Evolutionary conservation across 2,113 vertebrate genomes (phyloP).

Genomic region (Lipophrys pholis): DNA sequence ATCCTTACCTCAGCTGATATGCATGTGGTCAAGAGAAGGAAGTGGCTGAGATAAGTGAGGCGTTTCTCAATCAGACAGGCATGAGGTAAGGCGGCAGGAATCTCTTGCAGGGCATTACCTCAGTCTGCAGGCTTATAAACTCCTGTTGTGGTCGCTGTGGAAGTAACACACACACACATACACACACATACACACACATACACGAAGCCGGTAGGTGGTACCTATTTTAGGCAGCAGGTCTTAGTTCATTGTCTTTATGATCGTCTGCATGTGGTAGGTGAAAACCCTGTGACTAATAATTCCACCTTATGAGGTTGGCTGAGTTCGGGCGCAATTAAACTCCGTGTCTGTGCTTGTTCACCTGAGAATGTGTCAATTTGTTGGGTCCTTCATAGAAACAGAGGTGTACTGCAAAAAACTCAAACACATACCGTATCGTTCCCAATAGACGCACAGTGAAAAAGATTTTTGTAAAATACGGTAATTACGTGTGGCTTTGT

Average conservation of each 20-base stretch:
- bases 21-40: conserved; percentile 79
- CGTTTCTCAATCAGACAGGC: conserved; percentile 65
- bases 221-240: conserved; percentile 71
- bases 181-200: neutral
- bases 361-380: conserved; percentile 29
- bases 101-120: conserved; percentile 73
- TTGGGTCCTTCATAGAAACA: neutral
- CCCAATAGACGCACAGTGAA: too few species aligned
- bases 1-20: conserved; percentile 78
- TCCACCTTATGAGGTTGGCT: conserved; percentile 23
- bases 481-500: too few species aligned
- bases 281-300: conserved; percentile 63
- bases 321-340: conserved; percentile 43
- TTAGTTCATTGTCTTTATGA: conserved; percentile 26
- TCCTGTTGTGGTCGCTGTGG: conserved; percentile 29
- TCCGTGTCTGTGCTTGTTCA: conserved; percentile 61
- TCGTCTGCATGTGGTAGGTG: conserved; percentile 47
- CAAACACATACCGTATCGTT: too few species aligned
- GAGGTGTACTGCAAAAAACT: too few species aligned
- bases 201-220: conserved; percentile 47
- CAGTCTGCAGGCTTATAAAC: conserved; percentile 55
- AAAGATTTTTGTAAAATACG: too few species aligned
- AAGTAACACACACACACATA: conserved; percentile 4
- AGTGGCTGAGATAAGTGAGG: conserved; percentile 77
- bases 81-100: conserved; percentile 79